Evolutionary conservation across 2,888 invertebrate species (phyloP), one percentile per base, ranked within the genome.

Genomic region (Leptopilina myrica): DNA sequence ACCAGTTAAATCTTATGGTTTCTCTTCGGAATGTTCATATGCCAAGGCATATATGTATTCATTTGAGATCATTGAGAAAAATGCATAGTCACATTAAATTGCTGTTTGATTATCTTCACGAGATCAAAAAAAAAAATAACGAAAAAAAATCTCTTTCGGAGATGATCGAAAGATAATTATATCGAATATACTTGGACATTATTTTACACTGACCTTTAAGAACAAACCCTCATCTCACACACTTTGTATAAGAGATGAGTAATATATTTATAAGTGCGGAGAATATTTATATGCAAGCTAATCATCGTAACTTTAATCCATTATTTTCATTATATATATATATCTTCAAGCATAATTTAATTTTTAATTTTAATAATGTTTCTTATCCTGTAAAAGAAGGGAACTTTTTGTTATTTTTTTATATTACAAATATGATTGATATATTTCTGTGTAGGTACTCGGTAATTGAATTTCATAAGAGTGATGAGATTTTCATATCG

Each of bases 111-210:
- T 62, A 62, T 62, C 62, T 62, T 15, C 62, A 20, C 20, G 62
- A 33, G 33, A 62, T 62, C 62, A 62, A 62, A 20, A 49, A 11
- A 49, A 9, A 49, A 49, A 46, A 46, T 33, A 33, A 33, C 33
- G 12, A 49, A 49, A 49, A 49, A 49, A 49, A 49, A 49, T n/a
- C 62, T 20, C 62, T 62, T 62, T 62, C 15, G 62, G 62, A 43
- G 43, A 62, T 62, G 62, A 62, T 62, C 62, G 62, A 20, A 62
- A 62, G 62, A 62, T 62, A 62, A 62, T 62, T 62, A 62, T 62
- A 20, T 62, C 62, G 62, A 62, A 20, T 62, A 20, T 62, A 62
- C 62, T 62, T 62, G 9, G 62, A 20, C 62, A 62, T 62, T 62
- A 62, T 62, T 62, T 62, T 15, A 62, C 20, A 62, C 62, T 62